These are phyloP conservation scores for Steinernema scapterisci DNA, from an alignment of 2,888 invertebrate species.

Conservation along the genomic window DNA sequence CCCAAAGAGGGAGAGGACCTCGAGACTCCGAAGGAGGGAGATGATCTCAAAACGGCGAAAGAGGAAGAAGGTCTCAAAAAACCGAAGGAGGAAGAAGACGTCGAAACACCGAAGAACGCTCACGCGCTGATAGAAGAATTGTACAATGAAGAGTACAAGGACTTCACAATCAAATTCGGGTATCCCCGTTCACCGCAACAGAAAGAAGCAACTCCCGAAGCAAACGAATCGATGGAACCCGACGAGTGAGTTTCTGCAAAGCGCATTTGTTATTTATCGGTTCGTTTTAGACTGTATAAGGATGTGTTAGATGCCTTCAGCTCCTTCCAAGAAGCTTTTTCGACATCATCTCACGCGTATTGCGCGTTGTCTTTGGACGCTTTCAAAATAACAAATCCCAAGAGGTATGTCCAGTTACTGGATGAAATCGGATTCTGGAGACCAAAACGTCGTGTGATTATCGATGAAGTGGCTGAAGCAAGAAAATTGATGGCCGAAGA, in stretches of 20 bases:
- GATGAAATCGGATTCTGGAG: constrained; percentile 27
- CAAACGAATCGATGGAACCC: neutral
- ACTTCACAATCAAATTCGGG: neutral
- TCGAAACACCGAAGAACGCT: neutral
- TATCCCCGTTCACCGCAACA: neutral
- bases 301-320: neutral
- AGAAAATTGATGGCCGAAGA: neutral
- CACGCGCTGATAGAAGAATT: neutral
- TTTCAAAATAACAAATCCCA: constrained; percentile 7
- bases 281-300: neutral
- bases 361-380: neutral
- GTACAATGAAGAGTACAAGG: constrained; percentile 2
- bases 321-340: neutral
- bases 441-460: neutral
- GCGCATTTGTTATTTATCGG: neutral
- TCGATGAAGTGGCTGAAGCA: neutral
- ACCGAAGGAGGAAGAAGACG: neutral
- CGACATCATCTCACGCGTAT: neutral
- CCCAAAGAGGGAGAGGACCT: too few species aligned
- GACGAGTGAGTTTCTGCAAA: neutral
- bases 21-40: too few species aligned
- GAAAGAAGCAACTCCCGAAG: neutral
- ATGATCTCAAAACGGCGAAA: too few species aligned
- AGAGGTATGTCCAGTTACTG: neutral
- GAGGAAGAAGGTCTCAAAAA: too few species aligned